These are phyloP conservation scores for Phyllotreta striolata DNA, from an alignment of 2,888 invertebrate genomes.

Conservation along the genomic window DNA sequence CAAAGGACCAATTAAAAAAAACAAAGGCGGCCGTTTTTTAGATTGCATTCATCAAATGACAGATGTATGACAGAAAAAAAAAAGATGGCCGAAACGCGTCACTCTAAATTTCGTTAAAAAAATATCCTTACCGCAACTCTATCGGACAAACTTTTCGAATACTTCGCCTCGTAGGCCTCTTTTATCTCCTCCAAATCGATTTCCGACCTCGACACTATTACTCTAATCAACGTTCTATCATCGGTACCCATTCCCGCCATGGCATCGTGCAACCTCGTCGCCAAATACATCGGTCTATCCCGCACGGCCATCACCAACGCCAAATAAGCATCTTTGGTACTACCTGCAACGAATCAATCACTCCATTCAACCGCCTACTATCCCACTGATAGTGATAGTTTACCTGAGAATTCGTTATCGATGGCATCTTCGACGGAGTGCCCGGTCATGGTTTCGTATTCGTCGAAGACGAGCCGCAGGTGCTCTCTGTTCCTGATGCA, in stretches of 20 bases:
- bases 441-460: constrained; percentile 79
- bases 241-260: constrained; percentile 92
- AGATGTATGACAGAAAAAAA: no score
- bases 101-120: background rate
- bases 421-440: constrained; percentile 81
- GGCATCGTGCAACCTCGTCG: constrained; percentile 82
- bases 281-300: constrained; percentile 82
- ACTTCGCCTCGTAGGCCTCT: constrained; percentile 75
- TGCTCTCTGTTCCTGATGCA: constrained; percentile 79
- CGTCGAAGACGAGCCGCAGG: constrained; percentile 64
- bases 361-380: background rate
- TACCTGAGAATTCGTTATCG: constrained; percentile 78
- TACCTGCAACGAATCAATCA: constrained; percentile 62
- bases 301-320: constrained; percentile 76
- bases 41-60: no score
- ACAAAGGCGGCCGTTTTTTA: no score
- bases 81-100: background rate
- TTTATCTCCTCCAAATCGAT: constrained; percentile 86
- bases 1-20: no score
- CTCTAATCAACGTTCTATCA: constrained; percentile 83
- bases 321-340: constrained; percentile 77
- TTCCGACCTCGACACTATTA: constrained; percentile 84
- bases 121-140: constrained; percentile 74
- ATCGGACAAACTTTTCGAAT: constrained; percentile 77
- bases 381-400: background rate